Evolutionary conservation across 2,113 vertebrate genomes (phyloP).

Genomic region (Coreoperca whiteheadi): DNA sequence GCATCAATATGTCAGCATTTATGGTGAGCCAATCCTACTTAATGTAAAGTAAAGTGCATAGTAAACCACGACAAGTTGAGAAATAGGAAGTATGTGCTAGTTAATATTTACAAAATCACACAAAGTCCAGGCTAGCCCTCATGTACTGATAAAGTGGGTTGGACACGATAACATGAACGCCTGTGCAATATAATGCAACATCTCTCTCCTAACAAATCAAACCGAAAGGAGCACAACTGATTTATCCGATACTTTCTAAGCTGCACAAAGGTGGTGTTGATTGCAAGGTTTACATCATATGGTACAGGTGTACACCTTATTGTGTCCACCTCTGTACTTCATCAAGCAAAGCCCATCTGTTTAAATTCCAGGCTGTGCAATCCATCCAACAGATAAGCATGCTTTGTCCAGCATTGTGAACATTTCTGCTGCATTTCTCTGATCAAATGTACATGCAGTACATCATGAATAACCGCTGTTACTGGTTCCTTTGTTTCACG

Average conservation of each 20-base stretch:
- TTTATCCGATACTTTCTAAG: not conserved
- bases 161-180: not conserved
- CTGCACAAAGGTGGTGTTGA: not conserved
- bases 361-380: conserved; percentile 52
- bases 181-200: not conserved
- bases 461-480: not conserved
- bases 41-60: not conserved
- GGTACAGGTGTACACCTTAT: not conserved
- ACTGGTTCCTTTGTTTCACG: not conserved
- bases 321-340: not conserved
- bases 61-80: not conserved
- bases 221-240: not conserved
- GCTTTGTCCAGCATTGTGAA: no score
- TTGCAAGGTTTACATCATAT: not conserved
- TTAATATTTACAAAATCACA: not conserved
- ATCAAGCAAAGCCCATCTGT: not conserved
- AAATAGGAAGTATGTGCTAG: no score
- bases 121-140: not conserved
- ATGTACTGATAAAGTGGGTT: not conserved
- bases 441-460: not conserved
- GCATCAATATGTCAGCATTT: not conserved
- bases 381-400: conserved; percentile 12
- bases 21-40: not conserved
- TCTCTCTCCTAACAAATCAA: not conserved
- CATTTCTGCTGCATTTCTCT: no score